These are phyloP conservation scores for Eupsittula cactorum DNA, from an alignment of 2,113 vertebrate species.

Conservation along the genomic window DNA sequence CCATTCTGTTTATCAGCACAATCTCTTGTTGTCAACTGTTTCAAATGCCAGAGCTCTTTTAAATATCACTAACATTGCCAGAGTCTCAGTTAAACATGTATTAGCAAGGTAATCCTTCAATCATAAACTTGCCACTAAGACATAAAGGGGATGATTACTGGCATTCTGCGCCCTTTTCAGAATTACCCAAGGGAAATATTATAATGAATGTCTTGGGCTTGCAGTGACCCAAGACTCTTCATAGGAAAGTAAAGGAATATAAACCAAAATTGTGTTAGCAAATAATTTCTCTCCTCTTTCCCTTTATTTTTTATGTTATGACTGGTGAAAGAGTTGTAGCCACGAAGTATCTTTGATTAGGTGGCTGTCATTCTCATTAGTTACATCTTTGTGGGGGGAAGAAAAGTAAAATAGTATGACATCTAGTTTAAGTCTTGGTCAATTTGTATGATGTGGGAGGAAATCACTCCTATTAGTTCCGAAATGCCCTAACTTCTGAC, in stretches of 20 bases:
- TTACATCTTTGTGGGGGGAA: not conserved
- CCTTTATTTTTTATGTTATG: not conserved
- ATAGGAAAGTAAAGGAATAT: conserved; percentile 7
- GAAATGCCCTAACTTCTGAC: not conserved
- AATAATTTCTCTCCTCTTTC: not conserved
- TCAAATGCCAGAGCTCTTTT: conserved; percentile 70
- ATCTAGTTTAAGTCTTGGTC: not conserved
- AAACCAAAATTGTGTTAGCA: not conserved
- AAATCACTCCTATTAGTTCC: not conserved
- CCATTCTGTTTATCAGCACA: conserved; percentile 10
- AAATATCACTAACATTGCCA: conserved; percentile 66
- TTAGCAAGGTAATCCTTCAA: conserved; percentile 66
- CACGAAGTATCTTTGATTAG: not conserved
- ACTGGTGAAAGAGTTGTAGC: not conserved
- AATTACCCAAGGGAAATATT: conserved; percentile 70
- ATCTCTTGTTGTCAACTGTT: conserved; percentile 32
- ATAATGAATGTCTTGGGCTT: conserved; percentile 70
- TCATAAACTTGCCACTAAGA: conserved; percentile 64
- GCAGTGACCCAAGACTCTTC: conserved; percentile 46
- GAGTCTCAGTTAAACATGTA: conserved; percentile 65
- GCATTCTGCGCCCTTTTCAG: conserved; percentile 77
- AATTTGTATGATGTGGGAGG: not conserved
- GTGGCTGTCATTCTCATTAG: not conserved
- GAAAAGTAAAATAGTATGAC: not conserved
- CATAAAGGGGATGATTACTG: conserved; percentile 65